These are phyloP conservation scores for Cecidostiba fungosa DNA, from an alignment of 2,888 invertebrate genomes.

Conservation along the genomic window DNA sequence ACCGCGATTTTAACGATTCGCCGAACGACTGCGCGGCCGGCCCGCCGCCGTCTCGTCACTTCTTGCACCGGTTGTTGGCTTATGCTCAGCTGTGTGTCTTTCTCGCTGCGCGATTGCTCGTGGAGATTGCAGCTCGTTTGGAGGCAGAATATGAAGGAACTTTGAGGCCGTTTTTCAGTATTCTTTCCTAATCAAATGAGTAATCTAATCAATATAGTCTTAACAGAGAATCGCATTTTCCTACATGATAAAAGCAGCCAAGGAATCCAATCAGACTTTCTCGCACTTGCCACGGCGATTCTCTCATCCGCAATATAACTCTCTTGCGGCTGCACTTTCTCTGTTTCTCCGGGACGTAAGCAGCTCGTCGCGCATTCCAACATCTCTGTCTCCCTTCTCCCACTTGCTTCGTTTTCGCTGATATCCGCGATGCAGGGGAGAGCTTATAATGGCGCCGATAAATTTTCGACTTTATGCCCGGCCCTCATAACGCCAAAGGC, in stretches of 20 bases:
- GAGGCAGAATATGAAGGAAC: neutral
- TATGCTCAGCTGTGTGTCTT: neutral
- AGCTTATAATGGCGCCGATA: constrained; percentile 58
- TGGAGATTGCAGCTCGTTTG: neutral
- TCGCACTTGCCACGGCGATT: constrained; percentile 14
- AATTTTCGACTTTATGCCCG: constrained; percentile 67
- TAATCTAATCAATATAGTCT: no score
- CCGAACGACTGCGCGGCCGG: constrained; percentile 55
- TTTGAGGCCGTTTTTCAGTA: neutral
- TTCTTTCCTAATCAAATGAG: no score
- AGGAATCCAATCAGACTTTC: constrained; percentile 38
- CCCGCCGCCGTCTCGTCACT: constrained; percentile 21
- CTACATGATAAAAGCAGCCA: neutral
- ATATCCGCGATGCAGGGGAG: constrained; percentile 17
- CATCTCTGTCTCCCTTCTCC: constrained; percentile 9
- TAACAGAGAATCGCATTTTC: neutral
- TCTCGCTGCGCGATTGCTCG: neutral
- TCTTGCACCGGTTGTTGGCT: constrained; percentile 23
- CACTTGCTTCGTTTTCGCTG: neutral
- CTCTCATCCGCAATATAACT: neutral
- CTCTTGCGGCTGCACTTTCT: constrained; percentile 17
- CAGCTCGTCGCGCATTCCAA: constrained; percentile 19
- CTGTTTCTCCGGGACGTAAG: constrained; percentile 55
- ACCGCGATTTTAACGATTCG: constrained; percentile 64
- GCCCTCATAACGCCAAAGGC: constrained; percentile 22